These are phyloP conservation scores for Myotis yumanensis DNA, from an alignment of 2,113 vertebrate genomes.

Conservation along the genomic window DNA sequence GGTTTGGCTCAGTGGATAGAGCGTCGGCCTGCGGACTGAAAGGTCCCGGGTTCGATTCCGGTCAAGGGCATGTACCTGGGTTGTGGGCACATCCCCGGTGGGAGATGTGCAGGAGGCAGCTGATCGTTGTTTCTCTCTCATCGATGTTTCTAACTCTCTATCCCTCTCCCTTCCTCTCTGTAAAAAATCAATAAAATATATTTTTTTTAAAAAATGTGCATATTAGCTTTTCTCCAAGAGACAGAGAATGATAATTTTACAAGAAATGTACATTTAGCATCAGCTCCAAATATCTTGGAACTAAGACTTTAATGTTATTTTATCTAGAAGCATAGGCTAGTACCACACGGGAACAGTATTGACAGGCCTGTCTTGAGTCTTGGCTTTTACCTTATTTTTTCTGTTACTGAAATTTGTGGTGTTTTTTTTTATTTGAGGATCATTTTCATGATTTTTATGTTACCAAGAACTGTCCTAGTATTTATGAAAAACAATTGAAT, in stretches of 20 bases:
- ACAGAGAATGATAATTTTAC: background rate
- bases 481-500: background rate
- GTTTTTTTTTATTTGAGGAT: background rate
- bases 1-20: no score
- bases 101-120: no score
- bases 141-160: no score
- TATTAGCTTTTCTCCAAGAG: background rate
- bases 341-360: background rate
- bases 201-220: no score
- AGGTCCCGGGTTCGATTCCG: no score
- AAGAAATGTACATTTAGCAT: no score
- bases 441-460: background rate
- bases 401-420: background rate
- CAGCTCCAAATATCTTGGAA: background rate
- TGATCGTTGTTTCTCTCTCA: no score
- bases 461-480: background rate
- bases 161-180: no score
- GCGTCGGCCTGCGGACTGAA: no score
- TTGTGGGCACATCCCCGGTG: no score
- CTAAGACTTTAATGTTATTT: fast-evolving
- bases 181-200: no score
- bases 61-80: no score
- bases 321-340: background rate
- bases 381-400: background rate
- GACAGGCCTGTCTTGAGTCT: background rate